Evolutionary conservation across 2,888 invertebrate genomes (phyloP), one percentile per base, ranked within the genome.

Genomic region (Theretra japonica): DNA sequence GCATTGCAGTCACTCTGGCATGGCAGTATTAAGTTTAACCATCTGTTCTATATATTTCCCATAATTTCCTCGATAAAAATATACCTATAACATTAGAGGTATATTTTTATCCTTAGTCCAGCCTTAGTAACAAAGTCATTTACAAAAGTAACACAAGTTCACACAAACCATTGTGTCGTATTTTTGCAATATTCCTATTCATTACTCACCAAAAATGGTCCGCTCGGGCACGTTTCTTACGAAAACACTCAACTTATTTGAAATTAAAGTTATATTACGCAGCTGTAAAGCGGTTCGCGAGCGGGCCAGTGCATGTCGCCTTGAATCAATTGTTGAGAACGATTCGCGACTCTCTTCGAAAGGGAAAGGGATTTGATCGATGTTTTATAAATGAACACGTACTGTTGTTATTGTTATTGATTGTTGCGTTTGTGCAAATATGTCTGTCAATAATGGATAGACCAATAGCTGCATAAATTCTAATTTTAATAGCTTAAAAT

Each of bases 161-260:
- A 53, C 53, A n/a, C 17, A 53, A 17, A 65, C 4, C 23, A 2
- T 23, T 48, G 41, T 65, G 41, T 41, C 4, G 8, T n/a, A 21
- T 48, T 65, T 65, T 65, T 65, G 65, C 65, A 65, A 48, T 65
- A 65, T 48, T 60, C 65, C 21, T 23, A 65, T 65, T 65, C 41
- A 48, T 23, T 65, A 48, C 23, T 17, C 23, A 17, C 78, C 78
- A 76, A 56, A 33, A 41, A 41, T 70, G 70, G 33, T 70, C 25
- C 19, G 57, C 21, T 56, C 1, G 53, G n/a, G 53, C 53, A 53
- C 57, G 58, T 57, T 21, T n/a, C 53, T 69, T 33, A 57, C 71
- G 68, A 71, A 57, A 65, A 65, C 48, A 65, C 48, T 23, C 65
- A 17, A 65, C 65, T 48, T 65, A 65, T 48, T 65, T 65, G 65